Conservation (phyloP, 2,113 vertebrate genomes). For the Marmota flaviventris region DNA sequence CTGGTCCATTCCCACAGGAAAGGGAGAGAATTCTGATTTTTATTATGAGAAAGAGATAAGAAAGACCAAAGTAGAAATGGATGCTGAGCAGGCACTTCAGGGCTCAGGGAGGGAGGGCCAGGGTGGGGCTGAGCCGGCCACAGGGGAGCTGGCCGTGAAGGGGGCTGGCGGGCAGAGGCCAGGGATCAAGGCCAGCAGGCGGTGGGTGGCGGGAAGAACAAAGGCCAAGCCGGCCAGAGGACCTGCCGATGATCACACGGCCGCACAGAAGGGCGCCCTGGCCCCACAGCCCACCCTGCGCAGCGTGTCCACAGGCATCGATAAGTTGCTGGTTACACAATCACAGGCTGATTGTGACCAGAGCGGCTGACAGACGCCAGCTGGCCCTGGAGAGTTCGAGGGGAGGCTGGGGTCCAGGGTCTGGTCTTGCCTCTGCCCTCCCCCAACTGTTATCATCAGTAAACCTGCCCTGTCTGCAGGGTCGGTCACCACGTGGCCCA, state of each 20-base stretch:
- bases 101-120: rapidly evolving
- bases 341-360: not conserved
- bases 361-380: not conserved
- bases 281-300: not conserved
- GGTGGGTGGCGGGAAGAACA: conserved; percentile 43
- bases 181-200: not conserved
- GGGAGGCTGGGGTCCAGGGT: not conserved
- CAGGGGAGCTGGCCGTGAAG: not conserved
- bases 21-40: not conserved
- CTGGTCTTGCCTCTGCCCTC: not conserved
- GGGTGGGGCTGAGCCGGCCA: not conserved
- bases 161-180: not conserved
- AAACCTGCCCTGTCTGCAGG: not conserved
- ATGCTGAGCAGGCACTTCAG: rapidly evolving
- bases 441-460: not conserved
- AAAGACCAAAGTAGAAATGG: not conserved
- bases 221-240: not conserved
- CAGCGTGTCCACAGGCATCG: not conserved
- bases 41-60: not conserved
- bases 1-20: not conserved
- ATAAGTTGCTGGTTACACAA: conserved; percentile 29
- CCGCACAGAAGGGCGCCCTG: not conserved
- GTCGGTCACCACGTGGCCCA: not conserved
- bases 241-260: not conserved
- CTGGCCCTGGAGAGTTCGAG: rapidly evolving